These are phyloP conservation scores for Chlamydotis undulata DNA, from an alignment of 2,113 vertebrate species.

Conservation along the genomic window DNA sequence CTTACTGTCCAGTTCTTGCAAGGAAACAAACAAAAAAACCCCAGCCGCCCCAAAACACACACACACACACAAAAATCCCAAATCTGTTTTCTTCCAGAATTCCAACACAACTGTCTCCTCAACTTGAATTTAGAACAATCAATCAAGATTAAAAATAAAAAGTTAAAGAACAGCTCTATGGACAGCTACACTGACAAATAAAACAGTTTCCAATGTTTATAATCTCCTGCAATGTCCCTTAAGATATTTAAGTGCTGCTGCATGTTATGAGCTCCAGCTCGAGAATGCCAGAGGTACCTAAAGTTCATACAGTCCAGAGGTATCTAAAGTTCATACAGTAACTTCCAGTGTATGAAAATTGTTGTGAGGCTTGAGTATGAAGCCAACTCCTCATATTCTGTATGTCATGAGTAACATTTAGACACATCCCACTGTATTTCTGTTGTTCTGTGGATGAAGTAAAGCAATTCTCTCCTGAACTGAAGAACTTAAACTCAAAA, in stretches of 20 bases:
- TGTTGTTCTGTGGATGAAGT: not conserved
- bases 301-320: not conserved
- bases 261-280: not conserved
- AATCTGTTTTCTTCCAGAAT: not conserved
- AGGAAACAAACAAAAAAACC: not conserved
- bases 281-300: not conserved
- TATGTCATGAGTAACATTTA: not conserved
- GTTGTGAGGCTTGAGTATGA: not conserved
- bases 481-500: not conserved
- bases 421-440: not conserved
- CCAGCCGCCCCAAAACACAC: not conserved
- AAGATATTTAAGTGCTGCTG: not conserved
- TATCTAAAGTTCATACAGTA: not conserved
- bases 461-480: not conserved
- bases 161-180: not conserved
- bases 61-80: not conserved
- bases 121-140: not conserved
- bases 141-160: not conserved
- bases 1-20: not conserved
- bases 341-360: not conserved
- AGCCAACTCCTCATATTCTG: not conserved
- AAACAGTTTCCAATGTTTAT: not conserved
- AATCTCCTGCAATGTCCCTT: not conserved
- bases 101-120: not conserved
- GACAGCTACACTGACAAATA: not conserved